These are phyloP conservation scores for Tragopan temminckii DNA, from an alignment of 2,797 vertebrate genomes.

Conservation along the genomic window DNA sequence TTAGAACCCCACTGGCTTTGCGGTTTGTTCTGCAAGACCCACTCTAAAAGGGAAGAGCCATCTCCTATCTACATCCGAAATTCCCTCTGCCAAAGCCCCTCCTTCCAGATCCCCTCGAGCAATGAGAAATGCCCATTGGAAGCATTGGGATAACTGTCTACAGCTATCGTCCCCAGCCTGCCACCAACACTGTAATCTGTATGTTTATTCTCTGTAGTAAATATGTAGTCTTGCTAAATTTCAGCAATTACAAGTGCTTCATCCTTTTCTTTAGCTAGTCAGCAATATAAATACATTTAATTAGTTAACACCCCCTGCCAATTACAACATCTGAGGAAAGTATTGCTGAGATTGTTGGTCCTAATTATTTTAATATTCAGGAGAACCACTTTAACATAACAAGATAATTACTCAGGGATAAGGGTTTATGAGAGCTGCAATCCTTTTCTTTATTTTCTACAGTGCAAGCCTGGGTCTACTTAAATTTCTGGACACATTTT, in stretches of 20 bases:
- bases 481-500: slow-evolving; percentile 72
- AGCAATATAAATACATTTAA: slow-evolving; percentile 76
- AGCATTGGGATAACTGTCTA: background rate
- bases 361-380: slow-evolving; percentile 83
- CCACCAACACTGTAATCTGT: slow-evolving; percentile 12
- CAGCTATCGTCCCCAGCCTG: slow-evolving; percentile 2
- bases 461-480: slow-evolving; percentile 52
- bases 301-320: slow-evolving; percentile 80
- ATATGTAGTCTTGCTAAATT: slow-evolving; percentile 64
- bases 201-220: slow-evolving; percentile 63
- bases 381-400: slow-evolving; percentile 76
- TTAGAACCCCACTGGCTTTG: accelerated
- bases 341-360: slow-evolving; percentile 74
- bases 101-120: background rate
- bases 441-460: slow-evolving; percentile 70
- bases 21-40: background rate
- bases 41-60: accelerated
- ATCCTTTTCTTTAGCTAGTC: slow-evolving; percentile 67
- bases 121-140: background rate
- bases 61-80: background rate
- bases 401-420: slow-evolving; percentile 77
- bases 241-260: slow-evolving; percentile 62
- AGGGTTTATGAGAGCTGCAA: slow-evolving; percentile 59
- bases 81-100: background rate
- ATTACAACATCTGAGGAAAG: slow-evolving; percentile 76